phyloP scores from a whole-genome alignment of 2,113 vertebrate genomes.

The Equus quagga region DNA sequence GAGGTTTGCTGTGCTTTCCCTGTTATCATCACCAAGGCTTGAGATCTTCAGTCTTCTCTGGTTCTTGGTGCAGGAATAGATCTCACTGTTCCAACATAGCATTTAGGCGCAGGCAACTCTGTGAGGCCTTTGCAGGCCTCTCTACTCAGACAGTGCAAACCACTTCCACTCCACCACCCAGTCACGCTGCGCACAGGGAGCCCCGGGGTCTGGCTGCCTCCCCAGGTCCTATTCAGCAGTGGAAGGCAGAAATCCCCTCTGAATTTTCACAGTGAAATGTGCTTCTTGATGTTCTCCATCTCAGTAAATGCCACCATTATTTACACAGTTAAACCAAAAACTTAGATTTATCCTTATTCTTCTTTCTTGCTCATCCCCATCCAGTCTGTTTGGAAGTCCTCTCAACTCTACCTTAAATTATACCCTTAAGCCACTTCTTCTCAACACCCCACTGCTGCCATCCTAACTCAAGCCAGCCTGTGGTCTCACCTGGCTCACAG shows the following conservation, averaged over 20 bases:
- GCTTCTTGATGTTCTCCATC: not conserved
- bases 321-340: not conserved
- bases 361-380: not conserved
- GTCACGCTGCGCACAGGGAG: not conserved
- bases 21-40: not conserved
- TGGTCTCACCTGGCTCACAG: not conserved
- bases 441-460: not conserved
- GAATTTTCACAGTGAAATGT: not conserved
- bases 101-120: not conserved
- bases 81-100: too few species aligned
- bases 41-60: not conserved
- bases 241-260: not conserved
- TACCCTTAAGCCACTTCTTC: not conserved
- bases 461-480: not conserved
- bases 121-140: not conserved
- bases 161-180: not conserved
- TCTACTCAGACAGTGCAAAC: not conserved
- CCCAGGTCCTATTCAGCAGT: not conserved
- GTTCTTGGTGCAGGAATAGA: not conserved
- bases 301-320: not conserved
- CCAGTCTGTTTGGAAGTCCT: not conserved
- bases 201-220: not conserved
- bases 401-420: not conserved
- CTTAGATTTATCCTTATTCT: not conserved
- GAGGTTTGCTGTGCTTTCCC: not conserved